Evolutionary conservation across 2,888 invertebrate species (phyloP).

Genomic region (Troilus luridus): DNA sequence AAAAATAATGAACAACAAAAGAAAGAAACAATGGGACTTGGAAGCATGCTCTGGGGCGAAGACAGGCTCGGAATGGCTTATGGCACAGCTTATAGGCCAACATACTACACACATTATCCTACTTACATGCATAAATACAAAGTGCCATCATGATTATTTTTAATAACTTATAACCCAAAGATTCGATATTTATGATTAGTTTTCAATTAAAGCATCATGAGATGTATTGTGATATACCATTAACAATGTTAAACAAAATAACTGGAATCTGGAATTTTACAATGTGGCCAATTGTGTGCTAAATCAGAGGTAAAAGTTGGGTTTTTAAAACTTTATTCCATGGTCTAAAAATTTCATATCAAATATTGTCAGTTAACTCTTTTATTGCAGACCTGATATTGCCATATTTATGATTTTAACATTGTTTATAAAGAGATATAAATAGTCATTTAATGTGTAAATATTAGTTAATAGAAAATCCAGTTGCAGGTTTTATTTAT

Average conservation of each 20-base stretch:
- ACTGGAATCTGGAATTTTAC: not conserved
- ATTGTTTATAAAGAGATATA: not conserved
- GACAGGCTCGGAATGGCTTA: conserved; percentile 16
- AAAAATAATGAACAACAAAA: not conserved
- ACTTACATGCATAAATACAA: conserved; percentile 27
- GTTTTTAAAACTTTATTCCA: not conserved
- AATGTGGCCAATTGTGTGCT: not conserved
- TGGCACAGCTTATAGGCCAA: conserved; percentile 24
- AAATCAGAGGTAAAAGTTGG: not conserved
- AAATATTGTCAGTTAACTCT: not conserved
- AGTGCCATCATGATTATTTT: not conserved
- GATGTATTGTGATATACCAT: not conserved
- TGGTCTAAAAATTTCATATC: not conserved
- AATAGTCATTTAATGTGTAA: not conserved
- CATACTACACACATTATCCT: not conserved
- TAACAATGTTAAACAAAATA: not conserved
- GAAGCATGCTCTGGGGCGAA: not conserved
- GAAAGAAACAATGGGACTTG: not conserved
- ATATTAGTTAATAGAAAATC: not conserved
- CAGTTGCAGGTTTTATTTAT: too few species aligned
- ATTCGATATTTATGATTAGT: conserved; percentile 15
- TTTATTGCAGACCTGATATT: not conserved
- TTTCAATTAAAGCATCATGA: not conserved
- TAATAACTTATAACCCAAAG: not conserved
- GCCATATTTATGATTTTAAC: not conserved